Evolutionary conservation across 2,888 invertebrate species (phyloP), one percentile per base, ranked within the genome.

Genomic region (Spisula solida): DNA sequence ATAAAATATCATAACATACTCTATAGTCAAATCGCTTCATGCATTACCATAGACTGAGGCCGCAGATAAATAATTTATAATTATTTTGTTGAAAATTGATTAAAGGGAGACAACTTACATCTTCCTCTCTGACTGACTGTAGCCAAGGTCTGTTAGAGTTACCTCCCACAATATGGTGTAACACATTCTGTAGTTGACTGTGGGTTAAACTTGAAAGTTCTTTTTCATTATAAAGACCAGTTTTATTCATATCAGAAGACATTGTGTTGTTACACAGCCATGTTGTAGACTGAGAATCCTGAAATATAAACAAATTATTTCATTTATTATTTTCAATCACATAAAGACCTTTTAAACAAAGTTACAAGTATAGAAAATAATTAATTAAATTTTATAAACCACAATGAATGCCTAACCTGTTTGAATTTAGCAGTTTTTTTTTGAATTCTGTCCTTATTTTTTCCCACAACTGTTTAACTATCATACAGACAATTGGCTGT

Each of bases 201-300:
- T 88, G 86, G 0, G 91, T 91, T 41, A 92, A 80, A 81, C 82
- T 81, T 14, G 90, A 89, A 41, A 92, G 81, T 70, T 92, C 92
- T 82, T 93, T 93, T 85, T 93, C 93, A 66, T 86, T 89, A 70
- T 91, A 92, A 55, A 90, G 80, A 75, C 89, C 91, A 29, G 91
- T 86, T 87, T 94, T 93, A 75, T 85, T 92, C 55, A 90, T 86
- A 85, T 92, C 93, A 47, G 92, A 90, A 14, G 93, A 90, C 20
- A 88, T 34, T 20, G 92, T 92, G 87, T 92, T 93, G 85, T 92
- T 93, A 31, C 92, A 91, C 41, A 94, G 87, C 91, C 93, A 90
- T 48, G 94, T 94, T 66, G 91, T 91, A 20, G 94, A 94, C 25
- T 94, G 94, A n/a, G 93, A 94, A 70, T 93, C 93, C 95, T 95